These are phyloP conservation scores for Drosophila truncata DNA, from an alignment of 1,140 invertebrate genomes.

Conservation along the genomic window DNA sequence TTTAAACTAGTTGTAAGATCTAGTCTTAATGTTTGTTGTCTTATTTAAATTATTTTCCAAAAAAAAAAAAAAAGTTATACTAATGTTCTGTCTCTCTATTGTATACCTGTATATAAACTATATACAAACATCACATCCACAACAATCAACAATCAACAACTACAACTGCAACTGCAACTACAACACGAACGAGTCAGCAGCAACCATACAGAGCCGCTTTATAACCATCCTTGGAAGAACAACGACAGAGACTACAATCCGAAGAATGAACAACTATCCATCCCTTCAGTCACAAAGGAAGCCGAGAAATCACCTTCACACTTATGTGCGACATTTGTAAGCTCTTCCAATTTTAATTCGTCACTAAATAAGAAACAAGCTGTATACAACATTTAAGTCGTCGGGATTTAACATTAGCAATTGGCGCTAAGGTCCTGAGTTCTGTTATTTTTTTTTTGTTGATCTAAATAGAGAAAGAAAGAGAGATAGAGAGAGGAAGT, in stretches of 20 bases:
- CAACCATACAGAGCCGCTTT: not conserved
- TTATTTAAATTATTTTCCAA: conserved; percentile 75
- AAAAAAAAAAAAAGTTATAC: conserved; percentile 56
- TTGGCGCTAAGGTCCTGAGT: conserved; percentile 50
- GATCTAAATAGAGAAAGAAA: not conserved
- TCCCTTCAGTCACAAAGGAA: conserved; percentile 1
- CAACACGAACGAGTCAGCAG: conserved; percentile 34
- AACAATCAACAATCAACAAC: conserved; percentile 13
- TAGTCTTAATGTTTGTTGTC: conserved; percentile 75
- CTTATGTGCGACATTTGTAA: conserved; percentile 59
- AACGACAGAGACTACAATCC: conserved; percentile 3
- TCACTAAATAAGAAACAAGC: conserved; percentile 27
- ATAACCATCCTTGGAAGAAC: not conserved
- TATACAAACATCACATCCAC: conserved; percentile 60
- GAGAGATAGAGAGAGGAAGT: conserved; percentile 13
- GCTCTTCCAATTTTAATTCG: conserved; percentile 75
- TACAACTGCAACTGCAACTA: conserved; percentile 4
- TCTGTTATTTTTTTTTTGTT: conserved; percentile 20
- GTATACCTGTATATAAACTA: conserved; percentile 81
- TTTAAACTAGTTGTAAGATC: conserved; percentile 64
- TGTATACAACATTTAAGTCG: conserved; percentile 29
- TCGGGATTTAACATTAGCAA: conserved; percentile 37
- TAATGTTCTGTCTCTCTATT: conserved; percentile 83
- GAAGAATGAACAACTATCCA: conserved; percentile 14
- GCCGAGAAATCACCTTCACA: conserved; percentile 16